A percentile compares a stretch with the other conserved stretches of the same genome.
Conservation (phyloP, 2,888 invertebrate species). For the Drosophila fulvimacula region DNA sequence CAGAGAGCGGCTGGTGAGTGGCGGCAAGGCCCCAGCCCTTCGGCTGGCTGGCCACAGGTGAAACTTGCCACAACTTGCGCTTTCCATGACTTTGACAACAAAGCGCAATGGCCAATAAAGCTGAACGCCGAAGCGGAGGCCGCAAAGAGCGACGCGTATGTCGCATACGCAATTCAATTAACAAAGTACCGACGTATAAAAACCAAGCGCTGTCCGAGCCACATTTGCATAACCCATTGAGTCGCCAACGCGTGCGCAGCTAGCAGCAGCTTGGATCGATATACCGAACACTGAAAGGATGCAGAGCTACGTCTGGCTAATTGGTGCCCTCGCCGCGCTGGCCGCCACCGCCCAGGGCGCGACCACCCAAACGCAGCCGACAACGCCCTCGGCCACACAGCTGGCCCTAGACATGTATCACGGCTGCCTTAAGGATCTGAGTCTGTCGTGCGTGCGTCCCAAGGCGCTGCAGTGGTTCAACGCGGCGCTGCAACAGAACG, state of each 20-base stretch:
- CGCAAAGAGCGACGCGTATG: conserved; percentile 49
- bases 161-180: conserved; percentile 75
- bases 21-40: neutral
- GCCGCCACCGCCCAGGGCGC: conserved; percentile 51
- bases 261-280: conserved; percentile 35
- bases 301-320: conserved; percentile 68
- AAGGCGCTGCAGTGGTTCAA: conserved; percentile 91
- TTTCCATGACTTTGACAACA: conserved; percentile 71
- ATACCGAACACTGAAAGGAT: conserved; percentile 59
- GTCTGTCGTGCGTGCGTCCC: conserved; percentile 91
- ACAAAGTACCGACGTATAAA: conserved; percentile 84
- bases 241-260: conserved; percentile 79
- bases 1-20: conserved; percentile 20
- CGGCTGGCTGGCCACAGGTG: conserved; percentile 46
- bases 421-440: conserved; percentile 89
- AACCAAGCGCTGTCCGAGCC: conserved; percentile 79
- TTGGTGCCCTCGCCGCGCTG: conserved; percentile 71
- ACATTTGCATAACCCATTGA: conserved; percentile 83
- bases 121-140: conserved; percentile 48
- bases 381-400: conserved; percentile 86
- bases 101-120: conserved; percentile 63
- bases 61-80: conserved; percentile 71
- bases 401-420: conserved; percentile 88
- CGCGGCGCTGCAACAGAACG: conserved; percentile 88
- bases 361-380: conserved; percentile 85